Base-by-base conservation (phyloP, 2,888 invertebrate genomes). In the Eumacrocentrus americanus region DNA sequence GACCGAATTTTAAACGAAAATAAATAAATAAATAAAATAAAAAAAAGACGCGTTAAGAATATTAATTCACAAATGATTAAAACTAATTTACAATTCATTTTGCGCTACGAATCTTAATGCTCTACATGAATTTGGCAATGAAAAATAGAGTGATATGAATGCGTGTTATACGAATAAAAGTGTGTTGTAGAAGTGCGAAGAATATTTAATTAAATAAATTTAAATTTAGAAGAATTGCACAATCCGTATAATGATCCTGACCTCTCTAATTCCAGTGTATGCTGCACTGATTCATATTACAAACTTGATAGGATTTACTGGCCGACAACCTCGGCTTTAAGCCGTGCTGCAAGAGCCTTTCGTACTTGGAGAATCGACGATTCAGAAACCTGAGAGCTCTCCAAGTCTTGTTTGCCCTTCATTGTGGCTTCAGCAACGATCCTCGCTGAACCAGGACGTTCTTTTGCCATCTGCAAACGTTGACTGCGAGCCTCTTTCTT, bases 401-500 rank as follows among this genome's bases (percentile, higher is more conserved):
- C 68, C 42, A 74, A 66, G 20, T 77, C 66, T 14, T 73, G 73
- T n/a, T 73, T 70, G 5, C 79, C 80, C 34, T 74, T 76, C 62
- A 80, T 74, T 18, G 76, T 73, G 18, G 78, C 78, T 38, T 79
- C 77, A 0, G 79, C 78, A 20, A 75, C 71, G 12, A 71, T 69
- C 61, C 74, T 72, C 16, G 79, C 74, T 2, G 77, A 80, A 60
- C 77, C 77, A 3, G 81, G 80, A 6, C 81, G 78, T 70, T 80
- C 81, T 0, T 82, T 81, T 54, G 89, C 88, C 11, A 85, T 86
- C 34, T 86, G 87, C 5, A 95, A 83, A 76, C 92, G 88, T 69
- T 91, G 90, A 74, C 92, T 91, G 16, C 97, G 86, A 18, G 91
- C 94, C 76, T 91, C 90, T 75, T 91, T 92, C 81, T 97, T 98